These are phyloP conservation scores for Xylophagus ater DNA, from an alignment of 2,888 invertebrate species.

Conservation along the genomic window DNA sequence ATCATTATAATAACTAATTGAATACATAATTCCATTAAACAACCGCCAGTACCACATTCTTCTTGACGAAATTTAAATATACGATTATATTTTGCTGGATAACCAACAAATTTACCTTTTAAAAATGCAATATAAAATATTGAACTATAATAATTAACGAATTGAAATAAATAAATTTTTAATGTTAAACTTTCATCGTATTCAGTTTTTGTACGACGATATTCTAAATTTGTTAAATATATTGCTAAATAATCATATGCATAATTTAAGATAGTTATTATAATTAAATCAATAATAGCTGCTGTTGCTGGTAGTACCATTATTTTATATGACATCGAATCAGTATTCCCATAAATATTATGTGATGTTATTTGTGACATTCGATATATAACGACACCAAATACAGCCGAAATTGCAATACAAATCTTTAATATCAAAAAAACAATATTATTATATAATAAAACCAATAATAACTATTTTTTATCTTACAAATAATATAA, in stretches of 20 bases:
- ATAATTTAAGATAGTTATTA: conserved; percentile 65
- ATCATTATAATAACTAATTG: conserved; percentile 78
- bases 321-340: conserved; percentile 46
- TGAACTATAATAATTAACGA: conserved; percentile 80
- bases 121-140: conserved; percentile 76
- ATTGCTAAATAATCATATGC: conserved; percentile 54
- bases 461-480: not conserved
- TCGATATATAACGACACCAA: conserved; percentile 66
- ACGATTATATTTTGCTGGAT: conserved; percentile 64
- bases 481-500: conserved; percentile 33
- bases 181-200: conserved; percentile 77
- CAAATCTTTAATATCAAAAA: conserved; percentile 40
- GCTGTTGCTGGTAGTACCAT: conserved; percentile 64
- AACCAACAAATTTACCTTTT: conserved; percentile 67
- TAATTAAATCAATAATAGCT: conserved; percentile 62
- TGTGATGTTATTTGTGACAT: conserved; percentile 53
- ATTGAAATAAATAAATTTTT: conserved; percentile 79
- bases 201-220: conserved; percentile 70
- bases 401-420: conserved; percentile 59
- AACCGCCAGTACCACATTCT: conserved; percentile 76
- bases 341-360: conserved; percentile 42
- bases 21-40: conserved; percentile 73
- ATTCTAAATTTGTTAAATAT: conserved; percentile 60
- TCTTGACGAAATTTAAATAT: conserved; percentile 60
- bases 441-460: not conserved